Evolutionary conservation across 1,140 invertebrate genomes (phyloP), one percentile per base, ranked within the genome.

Genomic region (Chironomus striatipennis): DNA sequence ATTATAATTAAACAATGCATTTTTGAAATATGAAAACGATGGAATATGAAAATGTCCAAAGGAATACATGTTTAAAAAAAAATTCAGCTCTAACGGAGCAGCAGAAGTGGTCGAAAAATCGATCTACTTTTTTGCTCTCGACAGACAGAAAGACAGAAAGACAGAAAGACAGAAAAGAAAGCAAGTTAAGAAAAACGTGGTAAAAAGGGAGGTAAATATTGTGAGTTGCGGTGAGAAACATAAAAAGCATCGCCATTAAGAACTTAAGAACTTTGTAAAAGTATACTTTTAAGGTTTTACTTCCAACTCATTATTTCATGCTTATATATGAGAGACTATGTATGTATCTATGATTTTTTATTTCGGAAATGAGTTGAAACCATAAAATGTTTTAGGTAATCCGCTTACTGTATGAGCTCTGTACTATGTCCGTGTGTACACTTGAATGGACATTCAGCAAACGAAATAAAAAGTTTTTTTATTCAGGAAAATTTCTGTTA

Each of bases 271-370:
- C 47, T 57, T 57, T 57, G 12, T 57, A 15, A 34, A 57, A 57
- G 47, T 57, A 57, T 57, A 57, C 47, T 57, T 57, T 57, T n/a
- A 57, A n/a, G 47, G 47, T 57, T 57, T 57, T n/a, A n/a, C n/a
- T 57, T 57, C 47, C 12, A 57, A 57, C 47, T 57, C 47, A 57
- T 57, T 57, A 47, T 47, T 47, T 34, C 5, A 34, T 34, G 24
- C 24, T 34, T 34, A 34, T 47, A 57, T 57, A 57, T 57, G 47
- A n/a, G n/a, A n/a, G n/a, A 47, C 43, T 57, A 10, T 57, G n/a
- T 34, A 34, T 57, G 15, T n/a, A n/a, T n/a, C n/a, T 57, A n/a
- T 57, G 47, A 57, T 57, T 57, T 57, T 57, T 15, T 57, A 5
- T 57, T 57, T 57, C 12, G 47, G 47, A 57, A 57, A 57, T 57